Base-by-base conservation (phyloP, 1,140 invertebrate genomes). In the Drosophila sturtevanti region DNA sequence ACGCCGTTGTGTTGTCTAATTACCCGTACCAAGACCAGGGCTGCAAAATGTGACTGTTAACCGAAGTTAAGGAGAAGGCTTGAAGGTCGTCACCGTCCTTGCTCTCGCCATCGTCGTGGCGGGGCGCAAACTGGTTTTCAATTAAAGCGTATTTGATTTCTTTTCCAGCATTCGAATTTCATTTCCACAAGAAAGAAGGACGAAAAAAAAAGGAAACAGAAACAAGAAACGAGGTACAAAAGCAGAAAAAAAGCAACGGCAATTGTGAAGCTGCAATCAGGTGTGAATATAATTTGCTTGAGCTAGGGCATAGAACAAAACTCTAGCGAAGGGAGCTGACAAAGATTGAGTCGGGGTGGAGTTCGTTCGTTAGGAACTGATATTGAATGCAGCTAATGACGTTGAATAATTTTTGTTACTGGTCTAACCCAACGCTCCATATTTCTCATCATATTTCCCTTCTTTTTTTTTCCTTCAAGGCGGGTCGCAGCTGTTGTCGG, bases 351-450 rank as follows among this genome's bases (percentile, higher is more conserved):
- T 21, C 2, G 31, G 37, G 31, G 27, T 56, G n/a, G 44, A 12
- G 18, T 44, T 34, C 27, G 18, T 44, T 34, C 27, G 21, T 64
- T 9, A 72, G 68, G 62, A 51, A 66, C 67, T 69, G 37, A 22
- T 59, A 71, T 79, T 87, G 69, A 87, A 87, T 80, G 79, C 80
- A 77, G 73, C 85, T 89, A 80, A 89, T 87, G 79, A 89, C 72
- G 64, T 69, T 74, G 65, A 89, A 87, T 69, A 80, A 72, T 89
- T 82, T 77, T 14, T 22, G 16, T 24, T 31, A 31, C 22, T 18
- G 31, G 35, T 61, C 48, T 24, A 35, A 12, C 14, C 21, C 35
- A 51, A 48, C 58, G 35, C 21, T 21, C 63, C 41, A 62, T 60
- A 73, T 37, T 37, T 18, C 14, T 52, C 12, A 55, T 24, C 54